Percentiles rank a stretch among this genome's conserved stretches.
These are phyloP conservation scores for Eupithecia centaureata DNA, from an alignment of 2,888 invertebrate genomes.

Conservation along the genomic window DNA sequence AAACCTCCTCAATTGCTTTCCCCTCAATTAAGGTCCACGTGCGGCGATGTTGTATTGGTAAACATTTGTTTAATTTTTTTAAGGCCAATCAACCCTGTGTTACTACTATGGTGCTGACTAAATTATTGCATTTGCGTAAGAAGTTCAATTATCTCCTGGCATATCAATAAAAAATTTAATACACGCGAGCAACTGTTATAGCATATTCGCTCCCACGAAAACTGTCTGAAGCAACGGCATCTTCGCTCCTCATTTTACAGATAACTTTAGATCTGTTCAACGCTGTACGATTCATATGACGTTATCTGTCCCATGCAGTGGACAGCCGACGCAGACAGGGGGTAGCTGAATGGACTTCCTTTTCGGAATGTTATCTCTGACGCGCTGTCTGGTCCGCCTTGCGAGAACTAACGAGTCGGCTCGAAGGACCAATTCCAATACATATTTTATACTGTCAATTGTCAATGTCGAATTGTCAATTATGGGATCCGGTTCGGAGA, in stretches of 20 bases:
- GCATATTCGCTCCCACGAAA: neutral
- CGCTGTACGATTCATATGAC: slow-evolving; percentile 6
- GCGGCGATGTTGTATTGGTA: slow-evolving; percentile 1
- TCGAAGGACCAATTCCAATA: slow-evolving; percentile 6
- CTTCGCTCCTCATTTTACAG: neutral
- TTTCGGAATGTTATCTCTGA: slow-evolving; percentile 21
- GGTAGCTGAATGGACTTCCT: slow-evolving; percentile 22
- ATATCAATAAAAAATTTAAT: neutral
- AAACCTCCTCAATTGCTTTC: slow-evolving; percentile 45
- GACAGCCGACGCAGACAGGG: slow-evolving; percentile 18
- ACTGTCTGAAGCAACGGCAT: neutral
- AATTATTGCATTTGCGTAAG: neutral
- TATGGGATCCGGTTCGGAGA: slow-evolving; percentile 1
- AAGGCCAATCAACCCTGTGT: slow-evolving; percentile 1
- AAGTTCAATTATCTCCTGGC: neutral
- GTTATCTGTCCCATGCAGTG: slow-evolving; percentile 6
- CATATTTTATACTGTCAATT: slow-evolving; percentile 8
- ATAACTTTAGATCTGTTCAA: neutral
- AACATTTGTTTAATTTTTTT: neutral
- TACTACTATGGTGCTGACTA: neutral
- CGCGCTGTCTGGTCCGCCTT: slow-evolving; percentile 15
- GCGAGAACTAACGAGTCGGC: neutral
- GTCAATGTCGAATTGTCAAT: slow-evolving; percentile 14
- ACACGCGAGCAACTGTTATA: neutral
- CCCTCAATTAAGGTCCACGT: slow-evolving; percentile 43